Evolutionary conservation across 2,797 vertebrate species (phyloP).

Genomic region (Cynopterus sphinx): DNA sequence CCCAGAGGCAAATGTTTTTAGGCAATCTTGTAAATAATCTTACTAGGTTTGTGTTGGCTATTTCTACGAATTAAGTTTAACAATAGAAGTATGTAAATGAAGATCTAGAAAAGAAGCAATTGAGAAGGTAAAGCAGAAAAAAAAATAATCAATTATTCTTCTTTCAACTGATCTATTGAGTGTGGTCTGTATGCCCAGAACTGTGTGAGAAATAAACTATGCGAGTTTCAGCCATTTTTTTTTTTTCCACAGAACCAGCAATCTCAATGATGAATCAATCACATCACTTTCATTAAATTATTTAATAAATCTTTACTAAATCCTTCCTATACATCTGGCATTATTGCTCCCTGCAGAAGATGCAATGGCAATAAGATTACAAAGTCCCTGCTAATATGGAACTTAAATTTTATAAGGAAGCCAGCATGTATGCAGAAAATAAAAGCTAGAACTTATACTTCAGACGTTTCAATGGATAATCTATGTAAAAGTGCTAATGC

Average conservation of each 20-base stretch:
- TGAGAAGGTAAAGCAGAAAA: background rate
- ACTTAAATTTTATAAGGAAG: background rate
- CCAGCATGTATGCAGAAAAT: background rate
- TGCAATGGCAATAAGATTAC: background rate
- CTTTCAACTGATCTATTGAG: background rate
- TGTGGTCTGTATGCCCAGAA: background rate
- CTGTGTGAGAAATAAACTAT: background rate
- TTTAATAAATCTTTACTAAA: conserved; percentile 10
- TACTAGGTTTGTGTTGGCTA: background rate
- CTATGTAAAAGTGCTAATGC: background rate
- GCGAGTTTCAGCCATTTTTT: background rate
- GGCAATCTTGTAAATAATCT: background rate
- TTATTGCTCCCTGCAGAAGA: background rate
- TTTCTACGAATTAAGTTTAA: conserved; percentile 18
- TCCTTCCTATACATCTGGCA: background rate
- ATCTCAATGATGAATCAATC: background rate
- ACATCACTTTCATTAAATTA: background rate
- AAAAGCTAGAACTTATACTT: background rate
- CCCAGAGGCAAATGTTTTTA: background rate
- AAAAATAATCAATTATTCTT: background rate
- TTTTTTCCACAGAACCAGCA: background rate
- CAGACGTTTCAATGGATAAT: background rate
- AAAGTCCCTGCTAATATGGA: background rate
- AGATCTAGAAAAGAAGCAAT: background rate
- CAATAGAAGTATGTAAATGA: background rate